phyloP scores from a whole-genome alignment of 1,140 invertebrate species.

The Artemia franciscana region DNA sequence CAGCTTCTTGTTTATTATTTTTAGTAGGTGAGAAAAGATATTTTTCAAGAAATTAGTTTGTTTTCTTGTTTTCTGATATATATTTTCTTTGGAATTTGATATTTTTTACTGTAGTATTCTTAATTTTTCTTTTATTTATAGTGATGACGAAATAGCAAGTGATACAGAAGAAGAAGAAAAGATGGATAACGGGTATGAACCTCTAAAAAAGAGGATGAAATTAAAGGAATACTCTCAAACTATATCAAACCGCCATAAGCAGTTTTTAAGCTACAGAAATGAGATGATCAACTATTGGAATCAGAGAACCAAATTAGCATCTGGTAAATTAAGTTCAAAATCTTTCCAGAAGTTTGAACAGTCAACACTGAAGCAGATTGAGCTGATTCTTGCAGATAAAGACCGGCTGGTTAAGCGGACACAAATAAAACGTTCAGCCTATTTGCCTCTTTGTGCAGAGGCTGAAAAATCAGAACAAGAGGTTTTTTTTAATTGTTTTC shows the following conservation, averaged over 20 bases:
- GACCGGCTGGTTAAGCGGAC: constrained; percentile 49
- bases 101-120: too few relatives aligned
- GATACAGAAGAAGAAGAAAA: constrained; percentile 24
- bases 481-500: too few relatives aligned
- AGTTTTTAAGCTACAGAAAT: constrained; percentile 45
- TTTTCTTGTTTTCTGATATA: too few relatives aligned
- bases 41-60: too few relatives aligned
- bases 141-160: constrained; percentile 33
- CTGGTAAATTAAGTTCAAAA: constrained; percentile 35
- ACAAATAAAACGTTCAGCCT: constrained; percentile 49
- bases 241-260: constrained; percentile 33
- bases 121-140: constrained; percentile 23
- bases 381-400: constrained; percentile 54
- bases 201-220: constrained; percentile 31
- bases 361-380: constrained; percentile 57
- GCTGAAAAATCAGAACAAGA: too few relatives aligned
- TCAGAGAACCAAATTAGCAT: constrained; percentile 57
- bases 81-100: too few relatives aligned
- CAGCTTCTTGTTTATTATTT: too few relatives aligned
- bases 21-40: too few relatives aligned
- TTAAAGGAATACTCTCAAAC: constrained; percentile 33
- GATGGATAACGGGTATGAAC: constrained; percentile 13
- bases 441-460: constrained; percentile 41
- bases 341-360: constrained; percentile 39
- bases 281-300: constrained; percentile 70